A percentile compares a stretch with the other conserved stretches of the same genome.
These are phyloP conservation scores for Rhombomys opimus DNA, from an alignment of 2,113 vertebrate species.

Conservation along the genomic window DNA sequence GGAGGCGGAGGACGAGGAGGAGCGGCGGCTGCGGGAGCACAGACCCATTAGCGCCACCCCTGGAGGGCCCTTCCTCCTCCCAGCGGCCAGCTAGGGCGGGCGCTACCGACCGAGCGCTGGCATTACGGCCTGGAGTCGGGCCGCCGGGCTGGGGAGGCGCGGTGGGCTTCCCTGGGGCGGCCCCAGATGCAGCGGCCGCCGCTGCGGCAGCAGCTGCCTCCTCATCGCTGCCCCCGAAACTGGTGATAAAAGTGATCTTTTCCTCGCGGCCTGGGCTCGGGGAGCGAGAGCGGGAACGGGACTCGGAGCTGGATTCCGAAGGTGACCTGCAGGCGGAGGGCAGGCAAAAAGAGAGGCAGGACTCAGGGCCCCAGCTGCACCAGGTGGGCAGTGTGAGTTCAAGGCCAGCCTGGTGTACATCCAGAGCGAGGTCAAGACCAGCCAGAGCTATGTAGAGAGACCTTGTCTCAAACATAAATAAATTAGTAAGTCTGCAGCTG, in stretches of 20 bases:
- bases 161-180: conserved; percentile 83
- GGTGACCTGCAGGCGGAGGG: conserved; percentile 68
- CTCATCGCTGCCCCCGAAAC: conserved; percentile 96
- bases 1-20: conserved; percentile 86
- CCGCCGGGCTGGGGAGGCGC: conserved; percentile 81
- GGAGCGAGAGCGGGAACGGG: conserved; percentile 92
- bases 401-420: not conserved
- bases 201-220: conserved; percentile 85
- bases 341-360: not conserved
- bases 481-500: not conserved
- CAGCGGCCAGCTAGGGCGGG: conserved; percentile 70
- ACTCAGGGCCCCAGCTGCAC: not conserved
- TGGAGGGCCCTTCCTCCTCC: not conserved
- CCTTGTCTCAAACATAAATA: not conserved
- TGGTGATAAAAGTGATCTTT: conserved; percentile 98
- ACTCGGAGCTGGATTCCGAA: conserved; percentile 90
- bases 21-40: conserved; percentile 78
- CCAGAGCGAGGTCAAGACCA: not conserved
- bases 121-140: conserved; percentile 92
- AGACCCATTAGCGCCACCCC: not conserved
- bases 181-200: conserved; percentile 75
- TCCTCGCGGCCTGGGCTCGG: conserved; percentile 90
- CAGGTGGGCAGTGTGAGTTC: not conserved
- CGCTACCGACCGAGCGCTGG: conserved; percentile 98
- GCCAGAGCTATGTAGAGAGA: not conserved